Evolutionary conservation across 35 echinoderm and acorn worm species (phyloP).

Genomic region (Heliocidaris tuberculata): DNA sequence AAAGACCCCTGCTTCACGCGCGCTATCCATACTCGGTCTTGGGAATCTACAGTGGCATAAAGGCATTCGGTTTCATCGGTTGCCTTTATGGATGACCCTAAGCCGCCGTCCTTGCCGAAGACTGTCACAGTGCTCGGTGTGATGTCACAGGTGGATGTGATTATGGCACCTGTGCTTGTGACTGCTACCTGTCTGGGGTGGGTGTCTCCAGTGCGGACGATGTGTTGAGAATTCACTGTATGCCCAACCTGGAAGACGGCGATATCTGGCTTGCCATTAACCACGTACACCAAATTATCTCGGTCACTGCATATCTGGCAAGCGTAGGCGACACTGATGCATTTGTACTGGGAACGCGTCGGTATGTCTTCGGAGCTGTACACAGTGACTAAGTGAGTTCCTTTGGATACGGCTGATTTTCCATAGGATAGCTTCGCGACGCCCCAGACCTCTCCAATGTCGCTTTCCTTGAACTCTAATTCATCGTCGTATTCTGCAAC

Average conservation of each 20-base stretch:
- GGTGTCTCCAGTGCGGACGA: not conserved
- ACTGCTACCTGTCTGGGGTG: not conserved
- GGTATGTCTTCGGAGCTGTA: not conserved
- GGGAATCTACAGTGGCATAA: not conserved
- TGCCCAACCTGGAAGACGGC: not conserved
- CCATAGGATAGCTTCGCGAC: not conserved
- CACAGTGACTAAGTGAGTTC: not conserved
- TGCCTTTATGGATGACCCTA: not conserved
- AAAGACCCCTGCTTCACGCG: not conserved
- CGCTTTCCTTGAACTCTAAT: not conserved
- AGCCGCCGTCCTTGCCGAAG: not conserved
- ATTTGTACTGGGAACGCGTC: not conserved
- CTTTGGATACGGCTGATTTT: not conserved
- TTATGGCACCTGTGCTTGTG: not conserved
- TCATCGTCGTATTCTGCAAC: not conserved
- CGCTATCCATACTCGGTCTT: not conserved
- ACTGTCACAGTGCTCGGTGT: not conserved
- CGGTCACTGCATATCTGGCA: not conserved
- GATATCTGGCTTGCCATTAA: not conserved
- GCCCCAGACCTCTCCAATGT: not conserved
- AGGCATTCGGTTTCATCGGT: not conserved
- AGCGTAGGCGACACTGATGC: not conserved
- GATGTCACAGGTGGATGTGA: not conserved
- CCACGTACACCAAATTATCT: not conserved
- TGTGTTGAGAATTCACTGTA: not conserved